These are phyloP conservation scores for Tenthredo notha DNA, from an alignment of 2,888 invertebrate species.

Conservation along the genomic window DNA sequence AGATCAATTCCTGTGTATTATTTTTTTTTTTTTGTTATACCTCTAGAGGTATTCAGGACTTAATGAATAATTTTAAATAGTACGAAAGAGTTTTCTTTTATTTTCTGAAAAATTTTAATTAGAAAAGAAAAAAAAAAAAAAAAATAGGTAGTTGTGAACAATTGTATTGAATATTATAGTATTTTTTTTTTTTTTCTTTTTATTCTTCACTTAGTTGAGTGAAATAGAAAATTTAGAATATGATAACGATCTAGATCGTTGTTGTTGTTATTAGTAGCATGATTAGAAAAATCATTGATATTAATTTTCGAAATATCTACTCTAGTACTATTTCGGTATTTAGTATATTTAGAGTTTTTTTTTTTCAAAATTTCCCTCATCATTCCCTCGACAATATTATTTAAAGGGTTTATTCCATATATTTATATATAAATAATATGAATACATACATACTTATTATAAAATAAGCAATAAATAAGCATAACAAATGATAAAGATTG, in stretches of 20 bases:
- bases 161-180: neutral
- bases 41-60: too few relatives aligned
- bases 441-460: neutral
- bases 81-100: neutral
- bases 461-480: slow-evolving; percentile 4
- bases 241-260: neutral
- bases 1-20: neutral
- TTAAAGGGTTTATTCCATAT: neutral
- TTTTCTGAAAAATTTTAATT: neutral
- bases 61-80: too few relatives aligned
- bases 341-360: neutral
- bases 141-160: neutral
- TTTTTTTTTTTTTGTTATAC: too few relatives aligned
- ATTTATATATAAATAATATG: neutral
- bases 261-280: neutral
- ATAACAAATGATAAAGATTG: neutral
- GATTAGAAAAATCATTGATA: neutral
- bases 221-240: neutral
- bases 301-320: neutral
- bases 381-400: neutral
- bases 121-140: too few relatives aligned
- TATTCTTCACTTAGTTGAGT: neutral
- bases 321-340: neutral
- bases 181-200: neutral
- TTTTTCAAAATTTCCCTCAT: neutral